Evolutionary conservation across 2,797 vertebrate species (phyloP).

Genomic region (Chiroxiphia lanceolata): DNA sequence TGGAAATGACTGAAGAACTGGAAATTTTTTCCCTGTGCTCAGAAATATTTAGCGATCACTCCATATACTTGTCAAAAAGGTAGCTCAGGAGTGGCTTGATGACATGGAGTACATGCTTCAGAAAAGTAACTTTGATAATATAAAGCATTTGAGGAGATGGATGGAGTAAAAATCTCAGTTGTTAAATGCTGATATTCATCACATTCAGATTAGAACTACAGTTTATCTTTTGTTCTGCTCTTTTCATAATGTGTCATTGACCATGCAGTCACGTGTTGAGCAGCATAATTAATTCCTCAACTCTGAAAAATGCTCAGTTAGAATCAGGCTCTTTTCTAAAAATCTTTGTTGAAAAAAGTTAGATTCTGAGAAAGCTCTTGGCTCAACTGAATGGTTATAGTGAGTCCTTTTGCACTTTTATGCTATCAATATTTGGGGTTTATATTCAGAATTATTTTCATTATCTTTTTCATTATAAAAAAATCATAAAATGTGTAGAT

Average conservation of each 20-base stretch:
- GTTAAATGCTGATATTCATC: background rate
- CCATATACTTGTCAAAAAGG: background rate
- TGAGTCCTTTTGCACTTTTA: background rate
- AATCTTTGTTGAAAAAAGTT: background rate
- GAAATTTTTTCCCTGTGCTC: background rate
- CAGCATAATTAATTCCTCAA: background rate
- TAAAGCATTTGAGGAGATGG: background rate
- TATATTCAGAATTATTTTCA: background rate
- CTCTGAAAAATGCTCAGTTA: background rate
- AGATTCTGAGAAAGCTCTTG: background rate
- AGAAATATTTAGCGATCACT: accelerated
- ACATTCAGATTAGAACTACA: background rate
- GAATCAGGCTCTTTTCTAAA: background rate
- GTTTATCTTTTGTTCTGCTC: background rate
- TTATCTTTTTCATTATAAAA: background rate
- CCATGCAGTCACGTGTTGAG: background rate
- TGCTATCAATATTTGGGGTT: background rate
- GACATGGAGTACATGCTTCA: background rate
- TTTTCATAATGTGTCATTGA: background rate
- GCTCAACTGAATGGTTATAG: background rate
- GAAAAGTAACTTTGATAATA: background rate
- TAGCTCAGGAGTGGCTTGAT: background rate
- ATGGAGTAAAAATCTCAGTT: background rate
- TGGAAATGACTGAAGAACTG: background rate
- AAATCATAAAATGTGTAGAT: background rate